phyloP scores from a whole-genome alignment of 2,797 vertebrate species.

The Coregonus suidteri region DNA sequence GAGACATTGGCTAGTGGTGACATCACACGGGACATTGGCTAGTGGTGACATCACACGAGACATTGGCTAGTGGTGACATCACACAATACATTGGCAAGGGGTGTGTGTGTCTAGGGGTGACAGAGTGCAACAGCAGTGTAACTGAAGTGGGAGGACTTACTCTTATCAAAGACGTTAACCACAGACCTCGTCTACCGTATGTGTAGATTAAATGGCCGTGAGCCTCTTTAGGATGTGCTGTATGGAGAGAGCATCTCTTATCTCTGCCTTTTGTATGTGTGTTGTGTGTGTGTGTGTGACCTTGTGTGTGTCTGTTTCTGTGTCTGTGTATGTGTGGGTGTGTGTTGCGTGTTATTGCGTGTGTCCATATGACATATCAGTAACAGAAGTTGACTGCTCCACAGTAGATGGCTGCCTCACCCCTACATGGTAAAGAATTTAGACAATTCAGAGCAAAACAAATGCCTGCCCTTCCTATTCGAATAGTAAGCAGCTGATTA shows the following conservation, averaged over 20 bases:
- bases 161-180: slow-evolving; percentile 54
- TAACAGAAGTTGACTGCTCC: slow-evolving; percentile 28
- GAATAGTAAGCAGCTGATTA: slow-evolving; percentile 40
- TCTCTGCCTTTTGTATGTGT: not conserved
- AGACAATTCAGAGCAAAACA: slow-evolving; percentile 17
- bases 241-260: not conserved
- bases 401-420: slow-evolving; percentile 24
- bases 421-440: slow-evolving; percentile 48
- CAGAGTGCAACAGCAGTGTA: slow-evolving; percentile 26
- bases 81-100: not conserved
- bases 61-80: not conserved
- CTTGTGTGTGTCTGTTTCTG: not conserved
- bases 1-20: not conserved
- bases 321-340: slow-evolving; percentile 22
- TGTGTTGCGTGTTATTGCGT: slow-evolving; percentile 4
- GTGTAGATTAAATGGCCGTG: slow-evolving; percentile 40
- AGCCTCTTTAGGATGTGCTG: not conserved
- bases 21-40: not conserved
- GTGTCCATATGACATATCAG: not conserved
- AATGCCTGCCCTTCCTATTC: slow-evolving; percentile 38
- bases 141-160: slow-evolving; percentile 43
- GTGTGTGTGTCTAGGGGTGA: not conserved
- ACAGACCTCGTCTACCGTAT: slow-evolving; percentile 36
- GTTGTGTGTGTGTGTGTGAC: slow-evolving; percentile 18
- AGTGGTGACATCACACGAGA: not conserved